Conservation (phyloP, 2,113 vertebrate species). For the Peromyscus maniculatus region DNA sequence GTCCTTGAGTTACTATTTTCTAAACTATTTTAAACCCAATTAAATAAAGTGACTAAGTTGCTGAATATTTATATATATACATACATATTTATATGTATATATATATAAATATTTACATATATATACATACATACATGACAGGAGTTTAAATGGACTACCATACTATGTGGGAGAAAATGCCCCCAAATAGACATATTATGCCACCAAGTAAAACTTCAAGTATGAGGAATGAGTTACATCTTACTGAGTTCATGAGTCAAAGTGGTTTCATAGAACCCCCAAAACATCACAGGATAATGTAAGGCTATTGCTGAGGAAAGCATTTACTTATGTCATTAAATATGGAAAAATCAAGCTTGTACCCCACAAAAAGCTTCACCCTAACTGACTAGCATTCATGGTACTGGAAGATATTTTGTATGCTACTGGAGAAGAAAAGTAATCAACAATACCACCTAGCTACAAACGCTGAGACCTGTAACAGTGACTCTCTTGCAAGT, state of each 20-base stretch:
- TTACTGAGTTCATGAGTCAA: neutral
- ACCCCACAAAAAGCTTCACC: neutral
- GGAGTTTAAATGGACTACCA: neutral
- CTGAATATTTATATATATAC: neutral
- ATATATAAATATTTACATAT: too few relatives aligned
- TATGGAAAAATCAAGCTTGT: neutral
- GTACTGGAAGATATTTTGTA: neutral
- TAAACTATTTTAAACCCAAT: slow-evolving; percentile 24
- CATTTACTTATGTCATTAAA: neutral
- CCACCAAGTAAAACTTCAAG: neutral
- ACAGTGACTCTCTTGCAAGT: neutral
- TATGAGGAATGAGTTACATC: neutral
- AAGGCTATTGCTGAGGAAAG: neutral
- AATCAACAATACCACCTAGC: neutral
- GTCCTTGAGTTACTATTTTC: neutral
- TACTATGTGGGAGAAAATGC: neutral
- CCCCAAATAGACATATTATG: neutral
- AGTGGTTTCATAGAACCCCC: neutral
- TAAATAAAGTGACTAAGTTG: slow-evolving; percentile 35
- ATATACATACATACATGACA: neutral
- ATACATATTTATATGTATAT: too few relatives aligned
- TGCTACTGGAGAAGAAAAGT: neutral
- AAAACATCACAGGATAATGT: neutral
- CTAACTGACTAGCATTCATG: neutral
- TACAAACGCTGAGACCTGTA: neutral